Base-by-base conservation (phyloP, 1,140 invertebrate genomes). In the Melitaea cinxia region DNA sequence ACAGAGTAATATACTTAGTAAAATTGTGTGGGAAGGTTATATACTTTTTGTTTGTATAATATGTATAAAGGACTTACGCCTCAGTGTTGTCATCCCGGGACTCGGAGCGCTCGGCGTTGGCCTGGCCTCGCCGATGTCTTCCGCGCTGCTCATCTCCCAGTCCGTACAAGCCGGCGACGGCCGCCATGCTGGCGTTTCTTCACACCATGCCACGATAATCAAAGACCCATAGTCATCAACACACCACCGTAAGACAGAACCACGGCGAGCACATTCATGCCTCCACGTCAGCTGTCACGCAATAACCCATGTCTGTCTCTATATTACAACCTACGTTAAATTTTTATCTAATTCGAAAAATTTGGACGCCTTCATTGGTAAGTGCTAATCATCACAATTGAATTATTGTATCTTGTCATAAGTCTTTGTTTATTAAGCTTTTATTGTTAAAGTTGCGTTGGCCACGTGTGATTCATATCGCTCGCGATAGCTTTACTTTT, bases 351-450 rank as follows among this genome's bases (percentile, higher is more conserved):
- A 77, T 79, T 80, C 76, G 76, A 82, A 83, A 81, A 81, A 82
- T 77, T 89, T 89, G 86, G 86, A 89, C 86, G 86, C 86, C 75
- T 89, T 77, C 73, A 83, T 85, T 89, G 78, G 79, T 86, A 70
- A 71, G 60, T 75, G 83, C 64, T 82, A 80, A 78, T 72, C 62
- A 89, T 89, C 87, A 89, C 87, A 89, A 84, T 88, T 82, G 71
- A 73, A 85, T 89, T 89, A 89, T 89, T 89, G 87, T 88, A 86
- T 82, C 75, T 73, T 73, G 77, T 88, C 85, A 86, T 88, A 88
- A 86, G 83, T 85, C 74, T 30, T 55, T 47, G 19, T 23, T 45
- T 45, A 55, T 28, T 59, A 42, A 37, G 33, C 28, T 65, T 42
- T 74, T 74, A 67, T 73, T 65, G 62, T 76, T 65, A 63, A 56